Percentiles rank a stretch among this genome's conserved stretches.
Conservation (phyloP, 2,797 vertebrate species). For the Cebuella pygmaea region DNA sequence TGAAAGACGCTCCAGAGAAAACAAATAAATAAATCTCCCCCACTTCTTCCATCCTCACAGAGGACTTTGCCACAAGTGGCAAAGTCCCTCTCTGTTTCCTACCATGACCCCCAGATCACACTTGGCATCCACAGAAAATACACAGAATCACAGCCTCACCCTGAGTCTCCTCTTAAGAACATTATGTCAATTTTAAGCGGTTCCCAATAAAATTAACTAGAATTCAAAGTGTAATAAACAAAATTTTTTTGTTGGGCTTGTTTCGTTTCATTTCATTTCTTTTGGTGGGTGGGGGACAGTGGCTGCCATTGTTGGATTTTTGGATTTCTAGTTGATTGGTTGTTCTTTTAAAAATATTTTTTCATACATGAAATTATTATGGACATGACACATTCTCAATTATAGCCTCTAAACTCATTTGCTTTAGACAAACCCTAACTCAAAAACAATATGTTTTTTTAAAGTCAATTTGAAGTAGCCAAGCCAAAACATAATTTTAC, state of each 20-base stretch:
- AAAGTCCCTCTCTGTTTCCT: background rate
- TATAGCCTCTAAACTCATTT: constrained; percentile 26
- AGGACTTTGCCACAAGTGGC: background rate
- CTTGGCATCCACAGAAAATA: background rate
- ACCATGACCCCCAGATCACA: background rate
- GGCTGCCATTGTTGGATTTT: background rate
- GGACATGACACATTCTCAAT: background rate
- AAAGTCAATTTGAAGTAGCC: background rate
- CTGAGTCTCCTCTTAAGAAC: background rate
- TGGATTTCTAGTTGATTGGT: background rate
- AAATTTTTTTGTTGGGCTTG: background rate
- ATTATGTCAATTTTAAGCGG: background rate
- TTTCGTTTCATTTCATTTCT: background rate
- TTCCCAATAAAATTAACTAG: background rate
- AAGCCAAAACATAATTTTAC: background rate
- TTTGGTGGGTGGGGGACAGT: background rate
- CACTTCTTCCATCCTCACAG: background rate
- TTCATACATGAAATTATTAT: background rate
- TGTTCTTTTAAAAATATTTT: background rate
- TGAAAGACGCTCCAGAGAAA: background rate
- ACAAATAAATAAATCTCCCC: background rate
- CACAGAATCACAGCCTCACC: background rate
- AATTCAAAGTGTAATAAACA: background rate
- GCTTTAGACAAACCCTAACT: constrained; percentile 44
- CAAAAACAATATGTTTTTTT: background rate